Evolutionary conservation across 2,797 vertebrate genomes (phyloP).

Genomic region (Gymnothorax reevesii): DNA sequence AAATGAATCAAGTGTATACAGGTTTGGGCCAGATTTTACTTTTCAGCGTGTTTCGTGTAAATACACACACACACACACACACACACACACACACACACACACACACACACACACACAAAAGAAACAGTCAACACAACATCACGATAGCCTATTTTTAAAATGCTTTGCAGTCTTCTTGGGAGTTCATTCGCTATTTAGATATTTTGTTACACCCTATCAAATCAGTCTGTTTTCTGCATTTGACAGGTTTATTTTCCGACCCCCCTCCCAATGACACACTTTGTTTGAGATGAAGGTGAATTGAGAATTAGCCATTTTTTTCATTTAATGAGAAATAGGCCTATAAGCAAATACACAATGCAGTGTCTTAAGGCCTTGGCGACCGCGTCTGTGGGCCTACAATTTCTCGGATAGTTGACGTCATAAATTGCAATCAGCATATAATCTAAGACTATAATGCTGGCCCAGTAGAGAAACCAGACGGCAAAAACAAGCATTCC

Average conservation of each 20-base stretch:
- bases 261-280: constrained; percentile 45
- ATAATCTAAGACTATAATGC: not conserved
- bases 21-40: constrained; percentile 45
- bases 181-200: constrained; percentile 42
- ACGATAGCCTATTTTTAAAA: constrained; percentile 28
- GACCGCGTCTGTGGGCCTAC: constrained; percentile 42
- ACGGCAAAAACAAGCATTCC: constrained; percentile 52
- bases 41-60: constrained; percentile 50
- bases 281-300: constrained; percentile 52
- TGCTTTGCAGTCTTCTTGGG: constrained; percentile 8
- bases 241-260: too few species aligned
- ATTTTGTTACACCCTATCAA: constrained; percentile 29
- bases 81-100: too few species aligned
- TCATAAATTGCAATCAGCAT: constrained; percentile 16
- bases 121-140: constrained; percentile 3
- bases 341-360: constrained; percentile 62
- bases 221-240: constrained; percentile 25
- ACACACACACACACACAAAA: too few species aligned
- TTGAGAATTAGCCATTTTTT: constrained; percentile 72
- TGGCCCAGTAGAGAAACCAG: constrained; percentile 17
- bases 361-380: constrained; percentile 52
- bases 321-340: constrained; percentile 73
- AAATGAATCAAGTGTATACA: constrained; percentile 49
- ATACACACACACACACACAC: constrained; percentile 18
- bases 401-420: constrained; percentile 25